These are phyloP conservation scores for Pseudorasbora parva DNA, from an alignment of 2,113 vertebrate species.

Conservation along the genomic window DNA sequence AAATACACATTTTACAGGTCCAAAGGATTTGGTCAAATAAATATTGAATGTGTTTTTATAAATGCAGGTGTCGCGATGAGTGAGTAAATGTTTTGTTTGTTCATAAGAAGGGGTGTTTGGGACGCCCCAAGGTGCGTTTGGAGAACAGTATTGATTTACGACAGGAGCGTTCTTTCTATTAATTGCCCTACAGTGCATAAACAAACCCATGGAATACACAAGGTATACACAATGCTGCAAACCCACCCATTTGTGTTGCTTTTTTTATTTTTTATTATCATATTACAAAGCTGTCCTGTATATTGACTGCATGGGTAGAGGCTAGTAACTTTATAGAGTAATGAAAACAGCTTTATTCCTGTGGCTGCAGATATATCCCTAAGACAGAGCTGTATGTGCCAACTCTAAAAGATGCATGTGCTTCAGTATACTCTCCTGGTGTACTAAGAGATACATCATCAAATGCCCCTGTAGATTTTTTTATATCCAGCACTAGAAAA, in stretches of 20 bases:
- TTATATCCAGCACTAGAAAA: neutral
- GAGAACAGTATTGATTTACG: slow-evolving; percentile 4
- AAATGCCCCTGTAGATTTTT: neutral
- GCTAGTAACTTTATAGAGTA: slow-evolving; percentile 32
- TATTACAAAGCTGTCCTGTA: slow-evolving; percentile 1
- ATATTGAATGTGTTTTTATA: slow-evolving; percentile 35
- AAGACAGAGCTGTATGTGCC: neutral
- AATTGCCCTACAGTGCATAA: slow-evolving; percentile 39
- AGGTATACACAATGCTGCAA: slow-evolving; percentile 10
- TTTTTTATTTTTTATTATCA: slow-evolving; percentile 7
- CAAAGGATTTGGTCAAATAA: slow-evolving; percentile 32
- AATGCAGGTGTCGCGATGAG: neutral
- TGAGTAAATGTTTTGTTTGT: neutral
- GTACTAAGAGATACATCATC: slow-evolving; percentile 14
- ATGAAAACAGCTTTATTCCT: slow-evolving; percentile 15
- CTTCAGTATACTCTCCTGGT: slow-evolving; percentile 18
- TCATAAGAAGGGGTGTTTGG: neutral
- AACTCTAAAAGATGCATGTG: slow-evolving; percentile 5
- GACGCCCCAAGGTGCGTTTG: neutral
- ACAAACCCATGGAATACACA: slow-evolving; percentile 18
- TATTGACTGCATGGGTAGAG: neutral
- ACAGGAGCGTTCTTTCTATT: neutral
- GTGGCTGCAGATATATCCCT: slow-evolving; percentile 5
- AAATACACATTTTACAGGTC: neutral
- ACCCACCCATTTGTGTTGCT: neutral